Conservation (phyloP, 92 coral and sea anemone species). For the Blastomussa wellsi region DNA sequence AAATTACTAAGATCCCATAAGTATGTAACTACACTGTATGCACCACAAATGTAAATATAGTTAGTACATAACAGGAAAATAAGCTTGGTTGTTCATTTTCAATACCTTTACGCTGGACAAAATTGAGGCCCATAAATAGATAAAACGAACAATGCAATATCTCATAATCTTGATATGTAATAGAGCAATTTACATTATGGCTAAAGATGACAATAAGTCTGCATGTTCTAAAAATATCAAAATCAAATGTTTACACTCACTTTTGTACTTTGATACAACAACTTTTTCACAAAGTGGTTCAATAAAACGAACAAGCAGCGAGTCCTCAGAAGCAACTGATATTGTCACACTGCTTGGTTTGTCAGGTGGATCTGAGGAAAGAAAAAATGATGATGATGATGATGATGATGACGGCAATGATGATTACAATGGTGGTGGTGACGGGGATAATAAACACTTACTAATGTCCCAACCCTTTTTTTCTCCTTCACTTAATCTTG, state of each 20-base stretch:
- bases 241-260: slow-evolving; percentile 41
- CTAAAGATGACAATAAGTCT: neutral
- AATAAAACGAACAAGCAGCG: slow-evolving; percentile 88
- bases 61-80: too few relatives aligned
- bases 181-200: too few relatives aligned
- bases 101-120: too few relatives aligned
- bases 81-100: too few relatives aligned
- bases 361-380: slow-evolving; percentile 66
- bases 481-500: neutral
- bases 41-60: too few relatives aligned
- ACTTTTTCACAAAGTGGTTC: slow-evolving; percentile 62
- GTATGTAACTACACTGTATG: too few relatives aligned
- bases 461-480: neutral
- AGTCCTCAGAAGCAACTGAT: slow-evolving; percentile 95
- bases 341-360: slow-evolving; percentile 84
- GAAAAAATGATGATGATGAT: too few relatives aligned
- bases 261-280: slow-evolving; percentile 86
- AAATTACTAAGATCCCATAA: too few relatives aligned
- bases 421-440: too few relatives aligned
- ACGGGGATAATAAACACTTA: too few relatives aligned
- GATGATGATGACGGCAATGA: too few relatives aligned
- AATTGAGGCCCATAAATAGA: neutral
- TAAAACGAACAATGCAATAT: neutral
- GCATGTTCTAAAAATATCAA: neutral
- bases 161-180: neutral